Base-by-base conservation (phyloP, 2,888 invertebrate genomes). In the Ptychoptera albimana region DNA sequence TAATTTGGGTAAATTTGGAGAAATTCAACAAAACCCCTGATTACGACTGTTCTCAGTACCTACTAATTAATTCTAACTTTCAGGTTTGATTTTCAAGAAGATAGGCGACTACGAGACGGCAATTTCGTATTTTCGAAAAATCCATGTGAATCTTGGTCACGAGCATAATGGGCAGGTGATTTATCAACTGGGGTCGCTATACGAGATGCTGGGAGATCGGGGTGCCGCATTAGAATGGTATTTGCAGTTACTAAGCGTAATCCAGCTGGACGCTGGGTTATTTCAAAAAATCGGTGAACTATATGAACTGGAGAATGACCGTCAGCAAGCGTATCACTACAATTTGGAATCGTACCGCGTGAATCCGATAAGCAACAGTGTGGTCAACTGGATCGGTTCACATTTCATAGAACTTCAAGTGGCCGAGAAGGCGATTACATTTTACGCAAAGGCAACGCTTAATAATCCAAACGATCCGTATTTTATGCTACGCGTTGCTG, bases 321-420 rank as follows among this genome's bases (percentile, higher is more conserved):
- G 88, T 52, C 86, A 87, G 54, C 86, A 86, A 60, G 88, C 91
- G 0, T 63, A 61, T 50, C 63, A 63, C 45, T 63, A 62, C 50
- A 60, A 60, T 43, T 61, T 61, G 32, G 64, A 64, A 47, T 62
- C 63, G 0, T 62, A 60, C 50, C 59, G 60, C 42, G 57, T 63
- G 29, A 62, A 62, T 49, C 64, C 63, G 16, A 61, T 61, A 47
- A 60, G 62, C 55, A 56, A 60, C 45, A 75, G 78, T 40, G 84
- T 87, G 1, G 82, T 91, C 50, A 84, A 87, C 57, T 91, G 91
- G 78, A 71, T 92, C 44, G 91, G 88, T 16, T 83, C 86, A 0
- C 87, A 92, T 61, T 88, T 84, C 58, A 81, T 89, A 48, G 86
- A 88, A 55, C 76, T 87, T 59, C 87, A 89, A 66, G 80, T 88